A percentile compares a stretch with the other conserved stretches of the same genome.
phyloP scores from a whole-genome alignment of 2,113 vertebrate species.

The Alethe diademata region DNA sequence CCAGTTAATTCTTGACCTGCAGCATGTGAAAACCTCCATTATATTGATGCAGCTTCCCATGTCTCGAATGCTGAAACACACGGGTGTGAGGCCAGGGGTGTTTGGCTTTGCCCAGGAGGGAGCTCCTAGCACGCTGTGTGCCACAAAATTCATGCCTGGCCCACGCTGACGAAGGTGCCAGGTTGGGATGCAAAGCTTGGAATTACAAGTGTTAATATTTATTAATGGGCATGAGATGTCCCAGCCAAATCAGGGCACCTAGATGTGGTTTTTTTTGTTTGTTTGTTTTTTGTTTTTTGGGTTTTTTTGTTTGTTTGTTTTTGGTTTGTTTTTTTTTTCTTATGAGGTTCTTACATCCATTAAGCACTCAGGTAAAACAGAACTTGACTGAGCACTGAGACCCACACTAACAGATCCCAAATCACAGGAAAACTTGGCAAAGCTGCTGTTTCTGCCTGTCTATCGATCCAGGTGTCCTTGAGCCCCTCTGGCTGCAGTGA shows the following conservation, averaged over 20 bases:
- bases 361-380: rapidly evolving
- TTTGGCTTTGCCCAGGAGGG: background rate
- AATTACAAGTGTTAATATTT: background rate
- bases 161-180: rapidly evolving
- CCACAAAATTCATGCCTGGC: background rate
- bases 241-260: background rate
- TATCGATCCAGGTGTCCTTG: rapidly evolving
- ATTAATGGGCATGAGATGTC: rapidly evolving
- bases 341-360: background rate
- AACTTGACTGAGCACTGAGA: background rate
- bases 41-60: background rate
- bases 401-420: background rate
- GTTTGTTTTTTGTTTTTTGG: background rate
- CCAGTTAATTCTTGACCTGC: background rate
- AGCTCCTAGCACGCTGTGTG: rapidly evolving
- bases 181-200: background rate
- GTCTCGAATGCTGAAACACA: rapidly evolving
- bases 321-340: background rate
- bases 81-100: background rate
- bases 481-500: background rate
- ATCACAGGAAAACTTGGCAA: background rate
- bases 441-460: rapidly evolving
- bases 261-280: too few relatives aligned
- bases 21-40: background rate
- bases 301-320: too few relatives aligned